phyloP scores from a whole-genome alignment of 2,888 invertebrate genomes.

The Desoria tigrina region DNA sequence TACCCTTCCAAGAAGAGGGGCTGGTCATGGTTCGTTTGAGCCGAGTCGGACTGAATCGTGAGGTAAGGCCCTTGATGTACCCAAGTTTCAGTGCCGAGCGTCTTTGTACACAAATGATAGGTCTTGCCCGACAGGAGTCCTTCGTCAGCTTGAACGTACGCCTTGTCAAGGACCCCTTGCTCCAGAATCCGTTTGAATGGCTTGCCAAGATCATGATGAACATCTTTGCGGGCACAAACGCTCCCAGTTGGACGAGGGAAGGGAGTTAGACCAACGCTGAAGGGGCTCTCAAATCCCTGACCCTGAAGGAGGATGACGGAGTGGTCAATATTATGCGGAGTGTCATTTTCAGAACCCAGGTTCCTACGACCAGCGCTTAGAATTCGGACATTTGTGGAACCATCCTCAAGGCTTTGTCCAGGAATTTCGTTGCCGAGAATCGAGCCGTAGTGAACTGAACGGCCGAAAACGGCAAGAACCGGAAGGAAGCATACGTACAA shows the following conservation, averaged over 20 bases:
- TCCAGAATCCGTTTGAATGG: not conserved
- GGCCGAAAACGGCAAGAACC: not conserved
- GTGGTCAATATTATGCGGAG: not conserved
- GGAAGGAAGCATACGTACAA: not conserved
- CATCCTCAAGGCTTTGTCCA: not conserved
- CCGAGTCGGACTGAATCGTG: too few relatives aligned
- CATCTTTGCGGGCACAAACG: not conserved
- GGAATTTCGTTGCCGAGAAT: not conserved
- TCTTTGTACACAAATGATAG: not conserved
- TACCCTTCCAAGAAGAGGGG: too few relatives aligned
- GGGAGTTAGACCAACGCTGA: not conserved
- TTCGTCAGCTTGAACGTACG: not conserved
- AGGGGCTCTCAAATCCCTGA: not conserved
- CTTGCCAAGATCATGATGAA: not conserved
- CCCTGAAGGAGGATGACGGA: not conserved
- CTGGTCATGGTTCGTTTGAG: too few relatives aligned
- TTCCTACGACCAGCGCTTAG: not conserved
- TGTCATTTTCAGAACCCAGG: not conserved
- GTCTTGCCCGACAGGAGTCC: not conserved
- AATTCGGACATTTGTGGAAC: not conserved
- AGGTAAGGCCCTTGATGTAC: not conserved
- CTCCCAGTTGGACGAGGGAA: not conserved
- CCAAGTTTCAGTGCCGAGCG: not conserved
- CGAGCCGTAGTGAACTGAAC: not conserved
- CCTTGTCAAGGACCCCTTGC: not conserved